A percentile compares a stretch with the other conserved stretches of the same genome.
Conservation (phyloP, 1,140 invertebrate species). For the Aphaenogaster floridana region DNA sequence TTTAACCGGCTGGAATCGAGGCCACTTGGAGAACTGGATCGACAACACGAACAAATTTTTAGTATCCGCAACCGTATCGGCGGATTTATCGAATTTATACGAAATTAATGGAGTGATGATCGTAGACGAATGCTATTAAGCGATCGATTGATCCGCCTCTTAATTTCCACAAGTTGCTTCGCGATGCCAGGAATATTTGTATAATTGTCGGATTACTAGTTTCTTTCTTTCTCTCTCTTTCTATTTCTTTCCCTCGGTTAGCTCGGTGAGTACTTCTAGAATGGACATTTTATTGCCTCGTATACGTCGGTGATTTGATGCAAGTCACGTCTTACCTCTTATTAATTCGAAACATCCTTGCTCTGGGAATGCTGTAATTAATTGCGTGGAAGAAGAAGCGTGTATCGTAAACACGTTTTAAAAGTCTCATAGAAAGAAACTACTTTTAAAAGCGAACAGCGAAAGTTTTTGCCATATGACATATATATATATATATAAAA, state of each 20-base stretch:
- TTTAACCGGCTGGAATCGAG: slow-evolving; percentile 38
- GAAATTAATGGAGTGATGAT: slow-evolving; percentile 52
- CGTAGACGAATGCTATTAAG: slow-evolving; percentile 12
- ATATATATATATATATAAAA: neutral
- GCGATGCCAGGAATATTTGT: slow-evolving; percentile 27
- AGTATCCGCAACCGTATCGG: slow-evolving; percentile 7
- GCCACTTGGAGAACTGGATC: slow-evolving; percentile 40
- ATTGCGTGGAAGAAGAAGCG: slow-evolving; percentile 11
- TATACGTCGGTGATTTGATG: slow-evolving; percentile 29
- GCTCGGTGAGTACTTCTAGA: slow-evolving; percentile 7
- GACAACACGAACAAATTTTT: slow-evolving; percentile 38
- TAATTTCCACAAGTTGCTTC: neutral
- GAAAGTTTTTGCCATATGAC: neutral
- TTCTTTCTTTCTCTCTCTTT: neutral
- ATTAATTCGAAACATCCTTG: slow-evolving; percentile 52
- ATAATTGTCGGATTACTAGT: slow-evolving; percentile 29
- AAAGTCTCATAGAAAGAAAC: neutral
- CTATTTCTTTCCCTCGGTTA: neutral
- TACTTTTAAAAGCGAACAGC: neutral
- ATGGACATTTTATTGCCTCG: slow-evolving; percentile 42
- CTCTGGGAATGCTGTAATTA: slow-evolving; percentile 38
- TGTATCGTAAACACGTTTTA: slow-evolving; percentile 9
- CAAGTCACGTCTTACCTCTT: slow-evolving; percentile 43
- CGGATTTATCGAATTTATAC: slow-evolving; percentile 32
- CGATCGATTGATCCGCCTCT: slow-evolving; percentile 22